Conservation (phyloP, 1,140 invertebrate species). For the Drosophila quadrilineata region DNA sequence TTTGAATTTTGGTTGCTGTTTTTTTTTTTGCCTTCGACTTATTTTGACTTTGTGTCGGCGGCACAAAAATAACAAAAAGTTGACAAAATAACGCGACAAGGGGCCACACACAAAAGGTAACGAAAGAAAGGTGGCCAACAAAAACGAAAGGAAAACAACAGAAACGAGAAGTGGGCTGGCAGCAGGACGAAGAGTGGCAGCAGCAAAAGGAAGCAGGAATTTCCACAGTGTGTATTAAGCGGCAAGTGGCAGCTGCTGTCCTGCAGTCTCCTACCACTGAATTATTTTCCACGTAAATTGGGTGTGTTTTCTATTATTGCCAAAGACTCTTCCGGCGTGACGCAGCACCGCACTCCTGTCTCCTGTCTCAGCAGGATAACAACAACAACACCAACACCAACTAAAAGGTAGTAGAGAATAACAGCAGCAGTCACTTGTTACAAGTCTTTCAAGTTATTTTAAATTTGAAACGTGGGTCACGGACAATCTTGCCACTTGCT, state of each 20-base stretch:
- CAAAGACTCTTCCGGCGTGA: slow-evolving; percentile 73
- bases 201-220: not conserved
- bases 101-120: not conserved
- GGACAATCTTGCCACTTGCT: slow-evolving; percentile 34
- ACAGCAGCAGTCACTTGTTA: slow-evolving; percentile 51
- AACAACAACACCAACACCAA: slow-evolving; percentile 11
- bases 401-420: not conserved
- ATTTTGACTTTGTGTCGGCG: slow-evolving; percentile 20
- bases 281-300: slow-evolving; percentile 70
- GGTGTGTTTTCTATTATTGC: slow-evolving; percentile 78
- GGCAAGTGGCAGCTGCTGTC: slow-evolving; percentile 20
- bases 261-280: slow-evolving; percentile 56
- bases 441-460: slow-evolving; percentile 70
- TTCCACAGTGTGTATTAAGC: not conserved
- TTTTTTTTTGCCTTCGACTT: not conserved
- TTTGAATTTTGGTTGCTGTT: slow-evolving; percentile 11
- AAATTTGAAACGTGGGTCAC: slow-evolving; percentile 63
- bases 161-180: not conserved
- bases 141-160: slow-evolving; percentile 5
- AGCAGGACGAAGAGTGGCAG: not conserved
- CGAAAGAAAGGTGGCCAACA: slow-evolving; percentile 19
- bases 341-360: slow-evolving; percentile 44
- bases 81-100: slow-evolving; percentile 31
- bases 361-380: slow-evolving; percentile 46
- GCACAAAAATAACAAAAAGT: slow-evolving; percentile 43